Evolutionary conservation across 2,113 vertebrate genomes (phyloP).

Genomic region (Plestiodon gilberti): DNA sequence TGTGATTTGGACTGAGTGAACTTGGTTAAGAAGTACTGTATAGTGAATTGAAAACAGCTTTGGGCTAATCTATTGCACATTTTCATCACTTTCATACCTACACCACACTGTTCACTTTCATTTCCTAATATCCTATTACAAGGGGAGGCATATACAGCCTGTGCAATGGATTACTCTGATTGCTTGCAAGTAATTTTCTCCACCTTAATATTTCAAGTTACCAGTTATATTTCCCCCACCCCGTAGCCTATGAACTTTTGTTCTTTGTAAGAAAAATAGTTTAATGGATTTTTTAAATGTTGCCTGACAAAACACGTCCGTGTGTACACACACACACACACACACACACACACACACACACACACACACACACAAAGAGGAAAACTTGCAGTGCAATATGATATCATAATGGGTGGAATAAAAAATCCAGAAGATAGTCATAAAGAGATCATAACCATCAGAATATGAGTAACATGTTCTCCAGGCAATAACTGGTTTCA

Average conservation of each 20-base stretch:
- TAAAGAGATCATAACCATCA: too few relatives aligned
- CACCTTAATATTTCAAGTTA: constrained; percentile 1
- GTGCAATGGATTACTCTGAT: background rate
- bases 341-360: too few relatives aligned
- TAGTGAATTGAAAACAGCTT: background rate
- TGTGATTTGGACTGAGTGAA: background rate
- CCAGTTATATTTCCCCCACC: background rate
- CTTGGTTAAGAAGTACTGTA: background rate
- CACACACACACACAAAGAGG: too few relatives aligned
- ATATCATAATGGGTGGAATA: too few relatives aligned
- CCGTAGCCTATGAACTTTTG: background rate
- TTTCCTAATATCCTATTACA: constrained; percentile 3
- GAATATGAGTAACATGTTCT: too few relatives aligned
- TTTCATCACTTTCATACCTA: background rate
- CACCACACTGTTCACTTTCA: background rate
- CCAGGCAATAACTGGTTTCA: too few relatives aligned
- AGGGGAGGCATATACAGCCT: background rate
- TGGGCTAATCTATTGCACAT: background rate
- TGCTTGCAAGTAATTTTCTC: constrained; percentile 14
- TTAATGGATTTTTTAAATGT: constrained; percentile 18
- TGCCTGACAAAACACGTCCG: too few relatives aligned
- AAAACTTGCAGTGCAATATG: too few relatives aligned
- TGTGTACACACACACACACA: too few relatives aligned
- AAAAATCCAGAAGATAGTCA: too few relatives aligned
- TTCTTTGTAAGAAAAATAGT: background rate